Evolutionary conservation across 2,113 vertebrate genomes (phyloP), one percentile per base, ranked within the genome.

Genomic region (Macrotus californicus): DNA sequence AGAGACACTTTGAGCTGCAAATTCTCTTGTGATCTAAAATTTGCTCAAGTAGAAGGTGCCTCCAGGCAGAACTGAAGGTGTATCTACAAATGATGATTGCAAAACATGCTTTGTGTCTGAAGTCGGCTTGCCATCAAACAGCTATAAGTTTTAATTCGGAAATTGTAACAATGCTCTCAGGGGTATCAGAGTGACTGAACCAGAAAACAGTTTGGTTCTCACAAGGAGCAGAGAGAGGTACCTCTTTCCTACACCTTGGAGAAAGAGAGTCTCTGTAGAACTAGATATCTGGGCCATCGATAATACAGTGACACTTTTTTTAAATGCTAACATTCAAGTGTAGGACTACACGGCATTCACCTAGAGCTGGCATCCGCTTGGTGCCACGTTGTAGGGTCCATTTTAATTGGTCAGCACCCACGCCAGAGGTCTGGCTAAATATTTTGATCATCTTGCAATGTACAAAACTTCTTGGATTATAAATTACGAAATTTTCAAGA

Each of bases 21-120:
- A 97, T 97, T 97, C 95, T 97, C 94, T 93, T 96, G 94, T 95
- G 95, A 97, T 97, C 97, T 98, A 96, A 97, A 97, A 97, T 97
- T 89, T 90, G 91, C 95, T 97, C 88, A 84, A 97, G 96, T 69
- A 94, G 95, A 94, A 95, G 89, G 93, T 85, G 88, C 86, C 89
- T 98, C 92, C 56, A 96, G 93, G 82, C 91, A 96, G 95, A 97
- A 97, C 77, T 70, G 94, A 97, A 94, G 93, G 70, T 94, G 56
- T 54, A 52, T 90, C 80, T 90, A 89, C 96, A 97, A 92, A 6
- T 69, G 54, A 80, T 70, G 96, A 97, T 89, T 90, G 31, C 46
- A 50, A 56, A 75, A 39, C 7, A 46, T 59, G 39, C 21, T 43
- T 43, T 67, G 31, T 43, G 52, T 67, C 43, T 80, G 59, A 91